Evolutionary conservation across 2,113 vertebrate species (phyloP).

Genomic region (Pterocles orientalis): DNA sequence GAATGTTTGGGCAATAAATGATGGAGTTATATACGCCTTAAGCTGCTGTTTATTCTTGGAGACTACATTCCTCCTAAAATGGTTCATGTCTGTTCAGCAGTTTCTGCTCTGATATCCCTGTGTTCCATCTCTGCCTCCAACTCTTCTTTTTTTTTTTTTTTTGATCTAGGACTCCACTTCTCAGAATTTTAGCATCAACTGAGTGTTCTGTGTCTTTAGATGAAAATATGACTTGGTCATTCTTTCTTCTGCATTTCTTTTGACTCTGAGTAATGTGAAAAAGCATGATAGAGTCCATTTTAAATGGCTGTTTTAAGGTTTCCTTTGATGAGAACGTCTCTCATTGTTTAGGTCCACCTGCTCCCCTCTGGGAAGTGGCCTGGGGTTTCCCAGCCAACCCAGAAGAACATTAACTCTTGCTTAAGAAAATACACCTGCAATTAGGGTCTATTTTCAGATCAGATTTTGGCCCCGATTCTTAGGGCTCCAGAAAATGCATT

Average conservation of each 20-base stretch:
- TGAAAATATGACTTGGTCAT: neutral
- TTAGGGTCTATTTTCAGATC: neutral
- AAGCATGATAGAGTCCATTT: neutral
- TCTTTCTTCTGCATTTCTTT: neutral
- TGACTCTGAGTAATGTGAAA: neutral
- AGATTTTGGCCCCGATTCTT: neutral
- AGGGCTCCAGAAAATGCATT: neutral
- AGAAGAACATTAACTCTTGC: neutral
- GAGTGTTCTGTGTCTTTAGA: neutral
- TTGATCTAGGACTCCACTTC: neutral
- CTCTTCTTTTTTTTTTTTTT: neutral
- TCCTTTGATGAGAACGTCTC: neutral
- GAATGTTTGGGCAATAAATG: neutral
- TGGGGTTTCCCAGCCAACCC: neutral
- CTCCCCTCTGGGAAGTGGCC: neutral
- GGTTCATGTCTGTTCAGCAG: neutral
- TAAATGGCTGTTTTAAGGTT: neutral
- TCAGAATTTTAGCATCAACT: neutral
- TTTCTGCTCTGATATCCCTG: neutral
- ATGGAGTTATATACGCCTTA: neutral
- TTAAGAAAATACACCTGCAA: neutral
- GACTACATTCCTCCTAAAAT: neutral
- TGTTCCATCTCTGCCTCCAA: neutral
- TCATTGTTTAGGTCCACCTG: too few species aligned
- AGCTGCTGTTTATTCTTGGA: neutral